Evolutionary conservation across 2,888 invertebrate genomes (phyloP), one percentile per base, ranked within the genome.

Genomic region (Pseudococcus jackbeardsleyi): DNA sequence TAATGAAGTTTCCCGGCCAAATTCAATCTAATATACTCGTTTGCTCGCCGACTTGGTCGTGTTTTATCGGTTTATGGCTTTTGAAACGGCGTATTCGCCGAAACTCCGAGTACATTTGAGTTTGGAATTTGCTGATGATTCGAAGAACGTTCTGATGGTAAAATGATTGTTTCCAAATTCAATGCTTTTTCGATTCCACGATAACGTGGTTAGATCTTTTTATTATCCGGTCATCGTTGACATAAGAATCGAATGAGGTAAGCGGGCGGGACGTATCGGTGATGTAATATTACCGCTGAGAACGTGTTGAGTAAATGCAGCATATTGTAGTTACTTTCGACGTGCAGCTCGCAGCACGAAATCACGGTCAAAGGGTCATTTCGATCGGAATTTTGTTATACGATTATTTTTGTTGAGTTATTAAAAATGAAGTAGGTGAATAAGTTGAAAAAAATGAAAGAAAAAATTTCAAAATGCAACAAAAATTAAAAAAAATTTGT

Each of bases 41-140:
- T 50, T 50, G 11, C 11, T 50, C 48, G 48, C 12, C 48, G 48
- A 50, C 48, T 54, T 0, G n/a, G 5, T n/a, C 54, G 54, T 54
- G 54, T 54, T 54, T 54, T n/a, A n/a, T n/a, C 54, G 54, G 54
- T 54, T 54, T 54, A 54, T 54, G 54, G 54, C 17, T 50, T 50
- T 50, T 54, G n/a, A 17, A n/a, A 54, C 6, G n/a, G 54, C 54
- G n/a, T 4, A 54, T n/a, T 54, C 54, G 42, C 42, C 42, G 42
- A 42, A 42, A 42, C 42, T 33, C 26, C 26, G 26, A 33, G 3
- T 33, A 33, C 50, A 50, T 50, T 50, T 17, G 15, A 50, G 50
- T 50, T 50, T 50, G 50, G 50, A 50, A 50, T 50, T 50, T 17
- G 50, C 50, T 50, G 50, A 50, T 50, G 46, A 11, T 15, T n/a